phyloP scores from a whole-genome alignment of 2,113 vertebrate genomes.

The Rhinopithecus roxellana region DNA sequence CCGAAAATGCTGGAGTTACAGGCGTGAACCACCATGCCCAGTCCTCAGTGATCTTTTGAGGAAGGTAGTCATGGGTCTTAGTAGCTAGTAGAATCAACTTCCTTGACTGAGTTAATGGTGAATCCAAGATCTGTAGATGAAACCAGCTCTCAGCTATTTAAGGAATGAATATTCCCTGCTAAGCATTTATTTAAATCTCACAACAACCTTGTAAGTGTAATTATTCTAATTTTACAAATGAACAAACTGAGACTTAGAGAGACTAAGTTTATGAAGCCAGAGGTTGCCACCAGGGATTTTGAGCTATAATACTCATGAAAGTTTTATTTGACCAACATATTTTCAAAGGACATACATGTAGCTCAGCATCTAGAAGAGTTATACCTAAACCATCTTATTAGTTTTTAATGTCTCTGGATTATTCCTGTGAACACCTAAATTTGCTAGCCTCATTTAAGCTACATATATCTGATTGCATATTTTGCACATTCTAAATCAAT shows the following conservation, averaged over 20 bases:
- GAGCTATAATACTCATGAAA: background rate
- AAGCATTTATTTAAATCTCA: background rate
- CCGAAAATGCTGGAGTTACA: background rate
- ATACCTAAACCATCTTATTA: background rate
- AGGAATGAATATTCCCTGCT: background rate
- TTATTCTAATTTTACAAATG: background rate
- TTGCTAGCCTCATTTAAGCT: background rate
- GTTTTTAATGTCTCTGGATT: background rate
- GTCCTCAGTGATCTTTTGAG: background rate
- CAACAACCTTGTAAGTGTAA: background rate
- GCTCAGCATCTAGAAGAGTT: background rate
- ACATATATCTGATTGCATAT: background rate
- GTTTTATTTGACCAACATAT: background rate
- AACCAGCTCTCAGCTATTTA: background rate
- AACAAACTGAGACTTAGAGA: background rate
- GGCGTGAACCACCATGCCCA: rapidly evolving
- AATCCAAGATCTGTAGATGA: background rate
- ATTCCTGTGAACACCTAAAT: background rate
- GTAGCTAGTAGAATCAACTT: background rate
- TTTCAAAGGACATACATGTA: background rate
- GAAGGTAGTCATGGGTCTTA: background rate
- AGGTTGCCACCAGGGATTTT: background rate
- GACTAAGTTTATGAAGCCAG: background rate
- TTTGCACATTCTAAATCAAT: background rate
- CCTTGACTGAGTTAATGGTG: background rate